phyloP scores from a whole-genome alignment of 2,888 invertebrate species.

The Minunthozetes semirufus region DNA sequence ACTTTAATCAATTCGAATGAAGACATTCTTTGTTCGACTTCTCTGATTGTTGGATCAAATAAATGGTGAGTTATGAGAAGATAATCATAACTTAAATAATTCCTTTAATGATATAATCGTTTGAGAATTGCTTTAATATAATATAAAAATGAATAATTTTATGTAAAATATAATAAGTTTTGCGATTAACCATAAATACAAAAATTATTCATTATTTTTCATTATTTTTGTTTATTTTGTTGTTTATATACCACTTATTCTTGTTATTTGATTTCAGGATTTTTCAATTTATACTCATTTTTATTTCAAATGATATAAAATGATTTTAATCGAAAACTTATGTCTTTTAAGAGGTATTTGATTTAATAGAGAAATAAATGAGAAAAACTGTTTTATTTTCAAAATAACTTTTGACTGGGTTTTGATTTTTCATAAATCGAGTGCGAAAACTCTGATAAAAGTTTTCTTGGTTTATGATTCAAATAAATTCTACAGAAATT shows the following conservation, averaged over 20 bases:
- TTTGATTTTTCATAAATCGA: neutral
- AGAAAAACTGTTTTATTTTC: neutral
- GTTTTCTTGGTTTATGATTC: neutral
- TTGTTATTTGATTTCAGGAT: too few species aligned
- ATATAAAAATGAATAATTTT: neutral
- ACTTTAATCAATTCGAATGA: neutral
- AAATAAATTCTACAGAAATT: constrained; percentile 6
- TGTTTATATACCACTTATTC: too few species aligned
- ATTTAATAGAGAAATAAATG: neutral
- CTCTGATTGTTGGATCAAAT: neutral
- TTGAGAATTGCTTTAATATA: neutral
- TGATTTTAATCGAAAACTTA: neutral
- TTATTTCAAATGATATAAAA: neutral
- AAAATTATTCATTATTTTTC: too few species aligned
- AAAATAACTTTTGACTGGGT: neutral
- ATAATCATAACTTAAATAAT: neutral
- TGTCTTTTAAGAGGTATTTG: neutral
- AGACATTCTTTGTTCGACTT: neutral
- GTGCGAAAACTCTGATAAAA: constrained; percentile 22
- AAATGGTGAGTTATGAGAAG: constrained; percentile 1
- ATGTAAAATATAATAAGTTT: neutral
- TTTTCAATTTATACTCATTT: too few species aligned
- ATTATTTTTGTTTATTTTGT: too few species aligned
- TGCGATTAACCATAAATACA: too few species aligned
- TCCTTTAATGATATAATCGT: neutral